Percentiles rank a stretch among this genome's conserved stretches.
phyloP scores from a whole-genome alignment of 2,797 vertebrate genomes.

The Girardinus metallicus region DNA sequence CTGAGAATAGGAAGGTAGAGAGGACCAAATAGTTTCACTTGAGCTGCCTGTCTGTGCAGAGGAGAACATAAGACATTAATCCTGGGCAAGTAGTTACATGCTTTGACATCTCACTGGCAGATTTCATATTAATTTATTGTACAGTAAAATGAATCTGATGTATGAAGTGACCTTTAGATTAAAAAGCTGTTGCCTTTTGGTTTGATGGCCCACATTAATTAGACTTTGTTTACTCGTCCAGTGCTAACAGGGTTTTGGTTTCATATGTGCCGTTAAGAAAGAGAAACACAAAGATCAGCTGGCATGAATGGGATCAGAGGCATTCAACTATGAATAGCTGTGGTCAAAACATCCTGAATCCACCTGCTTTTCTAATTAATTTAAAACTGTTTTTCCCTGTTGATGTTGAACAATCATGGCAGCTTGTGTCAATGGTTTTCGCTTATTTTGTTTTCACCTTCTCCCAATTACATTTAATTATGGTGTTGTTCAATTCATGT shows the following conservation, averaged over 20 bases:
- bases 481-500: background rate
- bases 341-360: background rate
- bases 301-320: conserved; percentile 55
- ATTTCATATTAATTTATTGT: conserved; percentile 2
- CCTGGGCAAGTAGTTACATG: conserved; percentile 7
- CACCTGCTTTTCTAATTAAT: background rate
- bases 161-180: conserved; percentile 10
- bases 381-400: background rate
- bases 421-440: background rate
- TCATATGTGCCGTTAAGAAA: conserved; percentile 50
- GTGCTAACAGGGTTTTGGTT: conserved; percentile 25
- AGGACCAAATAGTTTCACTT: conserved; percentile 30
- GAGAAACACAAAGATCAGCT: conserved; percentile 51
- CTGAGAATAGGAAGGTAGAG: conserved; percentile 35
- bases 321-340: conserved; percentile 45
- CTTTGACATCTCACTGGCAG: background rate
- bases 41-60: conserved; percentile 4
- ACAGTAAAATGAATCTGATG: conserved; percentile 11
- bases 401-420: background rate
- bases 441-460: background rate
- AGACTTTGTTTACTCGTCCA: background rate
- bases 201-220: conserved; percentile 26
- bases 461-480: background rate
- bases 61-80: conserved; percentile 9
- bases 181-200: conserved; percentile 5